Conservation (phyloP, 2,888 invertebrate genomes). For the Hedychridium roseum region DNA sequence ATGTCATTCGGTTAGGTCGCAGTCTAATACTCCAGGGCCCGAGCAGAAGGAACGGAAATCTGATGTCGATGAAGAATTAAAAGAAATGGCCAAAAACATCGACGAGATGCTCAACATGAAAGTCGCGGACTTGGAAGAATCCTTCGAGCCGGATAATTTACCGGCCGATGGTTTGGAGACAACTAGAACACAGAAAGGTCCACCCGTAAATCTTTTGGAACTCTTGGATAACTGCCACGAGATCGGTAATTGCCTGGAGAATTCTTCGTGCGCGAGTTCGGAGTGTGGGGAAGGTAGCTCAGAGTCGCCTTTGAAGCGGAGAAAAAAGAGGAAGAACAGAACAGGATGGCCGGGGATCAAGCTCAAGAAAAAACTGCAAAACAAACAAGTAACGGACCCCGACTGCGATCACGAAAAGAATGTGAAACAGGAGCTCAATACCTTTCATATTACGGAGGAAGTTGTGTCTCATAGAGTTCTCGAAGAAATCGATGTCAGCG, state of each 20-base stretch:
- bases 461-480: too few species aligned
- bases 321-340: slow-evolving; percentile 76
- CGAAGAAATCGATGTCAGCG: too few species aligned
- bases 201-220: slow-evolving; percentile 55
- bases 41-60: slow-evolving; percentile 41
- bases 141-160: slow-evolving; percentile 57
- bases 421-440: slow-evolving; percentile 10
- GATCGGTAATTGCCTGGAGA: slow-evolving; percentile 49
- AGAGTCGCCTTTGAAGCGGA: slow-evolving; percentile 63
- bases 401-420: slow-evolving; percentile 24
- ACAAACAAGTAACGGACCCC: slow-evolving; percentile 26
- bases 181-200: slow-evolving; percentile 43
- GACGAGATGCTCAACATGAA: slow-evolving; percentile 64
- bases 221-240: slow-evolving; percentile 57
- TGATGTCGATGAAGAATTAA: slow-evolving; percentile 53
- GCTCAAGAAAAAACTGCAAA: slow-evolving; percentile 29
- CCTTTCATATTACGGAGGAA: too few species aligned
- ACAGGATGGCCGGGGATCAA: slow-evolving; percentile 79
- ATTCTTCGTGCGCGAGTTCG: slow-evolving; percentile 59
- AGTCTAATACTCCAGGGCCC: slow-evolving; percentile 23
- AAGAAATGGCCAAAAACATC: slow-evolving; percentile 61
- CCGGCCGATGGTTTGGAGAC: slow-evolving; percentile 27
- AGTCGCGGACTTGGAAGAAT: slow-evolving; percentile 66
- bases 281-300: slow-evolving; percentile 54
- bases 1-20: slow-evolving; percentile 21